phyloP scores from a whole-genome alignment of 2,113 vertebrate species.

The Laterallus jamaicensis region DNA sequence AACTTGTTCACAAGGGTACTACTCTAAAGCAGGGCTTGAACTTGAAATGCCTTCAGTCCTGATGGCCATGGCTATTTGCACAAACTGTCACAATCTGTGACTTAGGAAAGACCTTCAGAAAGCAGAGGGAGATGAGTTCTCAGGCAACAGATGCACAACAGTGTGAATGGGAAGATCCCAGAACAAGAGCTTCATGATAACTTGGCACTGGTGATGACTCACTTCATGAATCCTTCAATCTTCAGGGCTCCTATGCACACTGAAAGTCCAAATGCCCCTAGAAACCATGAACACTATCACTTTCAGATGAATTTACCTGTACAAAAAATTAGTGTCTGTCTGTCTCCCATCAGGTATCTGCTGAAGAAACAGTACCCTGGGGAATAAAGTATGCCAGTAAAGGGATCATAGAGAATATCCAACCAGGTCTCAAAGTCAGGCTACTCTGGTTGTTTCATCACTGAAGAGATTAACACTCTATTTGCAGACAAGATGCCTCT shows the following conservation, averaged over 20 bases:
- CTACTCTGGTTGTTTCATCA: not conserved
- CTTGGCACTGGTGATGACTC: not conserved
- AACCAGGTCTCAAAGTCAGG: not conserved
- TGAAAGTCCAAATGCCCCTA: not conserved
- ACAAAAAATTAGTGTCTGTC: not conserved
- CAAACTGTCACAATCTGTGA: accelerated
- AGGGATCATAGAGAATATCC: not conserved
- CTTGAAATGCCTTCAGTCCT: not conserved
- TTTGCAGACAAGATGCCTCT: not conserved
- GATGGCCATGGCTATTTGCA: accelerated
- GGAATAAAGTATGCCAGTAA: not conserved
- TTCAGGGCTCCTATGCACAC: not conserved
- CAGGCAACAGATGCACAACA: not conserved
- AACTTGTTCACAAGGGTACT: not conserved
- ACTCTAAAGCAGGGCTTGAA: not conserved
- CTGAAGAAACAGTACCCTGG: not conserved
- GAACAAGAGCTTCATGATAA: not conserved
- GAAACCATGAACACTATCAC: not conserved
- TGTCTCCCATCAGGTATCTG: not conserved
- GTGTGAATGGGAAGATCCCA: not conserved
- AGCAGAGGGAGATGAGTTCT: not conserved
- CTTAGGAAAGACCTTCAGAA: not conserved
- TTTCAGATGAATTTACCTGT: not conserved
- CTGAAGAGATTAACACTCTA: not conserved
- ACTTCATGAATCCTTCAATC: not conserved